Percentiles rank a stretch among this genome's conserved stretches.
Conservation (phyloP, 2,797 vertebrate species). For the Eidolon dupreanum region DNA sequence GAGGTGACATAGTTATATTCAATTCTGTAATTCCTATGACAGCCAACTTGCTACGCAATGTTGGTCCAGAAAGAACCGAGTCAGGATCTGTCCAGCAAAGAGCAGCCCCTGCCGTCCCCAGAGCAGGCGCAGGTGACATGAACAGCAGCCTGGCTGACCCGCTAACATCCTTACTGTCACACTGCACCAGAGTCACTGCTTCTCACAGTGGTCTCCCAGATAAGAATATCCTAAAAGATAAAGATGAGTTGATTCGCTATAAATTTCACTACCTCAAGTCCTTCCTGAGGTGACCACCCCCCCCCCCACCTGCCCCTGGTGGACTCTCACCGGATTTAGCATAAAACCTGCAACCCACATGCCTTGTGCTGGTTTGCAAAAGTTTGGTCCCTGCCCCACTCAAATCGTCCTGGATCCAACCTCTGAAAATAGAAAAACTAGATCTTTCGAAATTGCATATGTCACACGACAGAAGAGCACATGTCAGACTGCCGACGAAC, state of each 20-base stretch:
- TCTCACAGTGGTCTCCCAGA: background rate
- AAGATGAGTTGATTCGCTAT: background rate
- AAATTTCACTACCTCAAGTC: background rate
- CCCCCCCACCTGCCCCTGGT: too few species aligned
- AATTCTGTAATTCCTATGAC: background rate
- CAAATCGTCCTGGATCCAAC: background rate
- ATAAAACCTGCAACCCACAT: background rate
- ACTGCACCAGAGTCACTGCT: background rate
- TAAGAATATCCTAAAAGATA: background rate
- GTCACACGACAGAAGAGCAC: background rate
- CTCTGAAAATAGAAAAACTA: background rate
- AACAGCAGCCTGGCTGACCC: background rate
- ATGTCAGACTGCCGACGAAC: background rate
- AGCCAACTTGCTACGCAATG: background rate
- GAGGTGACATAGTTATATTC: background rate
- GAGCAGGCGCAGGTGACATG: background rate
- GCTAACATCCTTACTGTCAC: accelerated
- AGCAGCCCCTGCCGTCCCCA: background rate
- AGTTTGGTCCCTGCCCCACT: background rate
- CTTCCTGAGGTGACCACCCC: background rate
- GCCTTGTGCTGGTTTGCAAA: background rate
- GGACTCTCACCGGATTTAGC: background rate
- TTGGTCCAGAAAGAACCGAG: background rate
- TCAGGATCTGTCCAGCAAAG: background rate
- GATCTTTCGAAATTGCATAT: background rate